A percentile compares a stretch with the other conserved stretches of the same genome.
Evolutionary conservation across 2,888 invertebrate species (phyloP).

Genomic region (Drosophila affinis): DNA sequence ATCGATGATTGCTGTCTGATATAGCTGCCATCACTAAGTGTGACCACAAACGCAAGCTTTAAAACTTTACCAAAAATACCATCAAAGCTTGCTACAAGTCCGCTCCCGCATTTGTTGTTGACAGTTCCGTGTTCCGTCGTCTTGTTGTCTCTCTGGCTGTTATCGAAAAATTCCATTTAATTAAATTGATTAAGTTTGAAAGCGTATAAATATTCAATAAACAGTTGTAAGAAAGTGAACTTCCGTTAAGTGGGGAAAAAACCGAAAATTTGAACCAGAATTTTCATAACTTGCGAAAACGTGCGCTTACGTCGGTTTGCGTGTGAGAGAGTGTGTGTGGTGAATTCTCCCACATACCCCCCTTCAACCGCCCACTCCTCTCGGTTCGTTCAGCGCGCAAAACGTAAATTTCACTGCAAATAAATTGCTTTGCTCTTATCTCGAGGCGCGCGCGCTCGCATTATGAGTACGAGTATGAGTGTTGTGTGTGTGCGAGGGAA

Average conservation of each 20-base stretch:
- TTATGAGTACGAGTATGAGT: constrained; percentile 50
- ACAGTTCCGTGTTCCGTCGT: not conserved
- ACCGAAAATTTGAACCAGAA: constrained; percentile 1
- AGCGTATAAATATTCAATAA: not conserved
- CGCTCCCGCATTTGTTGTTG: not conserved
- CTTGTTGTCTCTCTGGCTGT: constrained; percentile 2
- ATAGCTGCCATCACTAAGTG: too few relatives aligned
- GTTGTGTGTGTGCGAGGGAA: constrained; percentile 47
- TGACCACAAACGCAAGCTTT: too few relatives aligned
- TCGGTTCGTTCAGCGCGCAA: constrained; percentile 60
- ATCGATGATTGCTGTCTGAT: too few relatives aligned
- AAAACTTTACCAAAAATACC: too few relatives aligned
- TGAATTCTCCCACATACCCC: constrained; percentile 63
- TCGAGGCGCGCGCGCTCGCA: constrained; percentile 62
- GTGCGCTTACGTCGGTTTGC: constrained; percentile 72
- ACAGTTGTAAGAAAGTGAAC: not conserved
- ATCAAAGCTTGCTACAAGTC: too few relatives aligned
- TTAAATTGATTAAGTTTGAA: constrained; percentile 4
- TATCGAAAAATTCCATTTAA: not conserved
- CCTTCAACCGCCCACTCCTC: constrained; percentile 10
- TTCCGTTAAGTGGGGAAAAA: constrained; percentile 17
- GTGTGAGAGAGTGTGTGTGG: constrained; percentile 60
- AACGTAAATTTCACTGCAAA: constrained; percentile 79
- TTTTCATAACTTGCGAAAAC: constrained; percentile 52
- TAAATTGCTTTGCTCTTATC: constrained; percentile 77